Evolutionary conservation across 2,888 invertebrate species (phyloP).

Genomic region (Nomada hirtipes): DNA sequence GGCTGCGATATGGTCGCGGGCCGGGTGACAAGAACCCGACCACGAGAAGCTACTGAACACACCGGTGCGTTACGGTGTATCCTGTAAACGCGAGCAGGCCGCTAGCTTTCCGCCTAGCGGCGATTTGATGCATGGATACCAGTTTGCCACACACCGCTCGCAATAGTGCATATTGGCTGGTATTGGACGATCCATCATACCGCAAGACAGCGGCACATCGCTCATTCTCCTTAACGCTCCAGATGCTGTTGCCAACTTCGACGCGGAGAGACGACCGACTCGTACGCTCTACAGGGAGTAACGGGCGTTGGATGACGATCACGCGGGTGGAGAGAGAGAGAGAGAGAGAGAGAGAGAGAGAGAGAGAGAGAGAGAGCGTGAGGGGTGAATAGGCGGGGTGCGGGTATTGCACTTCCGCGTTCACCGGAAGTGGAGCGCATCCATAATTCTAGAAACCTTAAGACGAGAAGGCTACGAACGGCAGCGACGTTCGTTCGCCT

Average conservation of each 20-base stretch:
- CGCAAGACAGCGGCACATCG: conserved; percentile 78
- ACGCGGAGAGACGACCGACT: conserved; percentile 46
- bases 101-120: conserved; percentile 29
- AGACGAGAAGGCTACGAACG: conserved; percentile 35
- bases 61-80: conserved; percentile 33
- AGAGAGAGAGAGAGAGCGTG: too few relatives aligned
- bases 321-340: neutral
- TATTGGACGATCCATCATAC: conserved; percentile 80
- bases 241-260: conserved; percentile 75
- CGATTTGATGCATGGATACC: conserved; percentile 79
- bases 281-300: conserved; percentile 23
- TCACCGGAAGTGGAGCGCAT: conserved; percentile 70
- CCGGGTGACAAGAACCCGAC: conserved; percentile 44
- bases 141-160: conserved; percentile 77
- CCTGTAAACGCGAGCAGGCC: conserved; percentile 32
- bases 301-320: conserved; percentile 10
- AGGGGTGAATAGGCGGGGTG: neutral
- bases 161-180: conserved; percentile 79
- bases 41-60: conserved; percentile 31
- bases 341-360: neutral
- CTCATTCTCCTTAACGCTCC: conserved; percentile 79
- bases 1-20: conserved; percentile 4
- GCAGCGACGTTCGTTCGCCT: conserved; percentile 59
- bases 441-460: conserved; percentile 63
- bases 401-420: conserved; percentile 55